Evolutionary conservation across 23 tunicate species (phyloP).

Genomic region (Trididemnum miniatum): DNA sequence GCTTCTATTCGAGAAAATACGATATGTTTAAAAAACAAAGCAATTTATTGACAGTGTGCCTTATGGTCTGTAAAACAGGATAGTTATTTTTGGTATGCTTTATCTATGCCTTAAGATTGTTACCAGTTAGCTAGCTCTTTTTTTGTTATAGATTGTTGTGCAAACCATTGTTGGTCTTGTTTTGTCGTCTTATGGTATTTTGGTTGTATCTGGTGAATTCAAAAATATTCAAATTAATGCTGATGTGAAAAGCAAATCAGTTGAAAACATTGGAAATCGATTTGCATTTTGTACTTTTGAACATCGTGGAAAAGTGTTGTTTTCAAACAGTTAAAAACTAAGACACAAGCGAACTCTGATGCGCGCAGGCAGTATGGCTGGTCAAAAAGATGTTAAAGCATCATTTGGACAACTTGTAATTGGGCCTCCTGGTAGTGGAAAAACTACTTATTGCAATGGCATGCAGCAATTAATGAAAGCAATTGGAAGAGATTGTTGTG

Average conservation of each 20-base stretch:
- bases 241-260: constrained; percentile 76
- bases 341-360: too few species aligned
- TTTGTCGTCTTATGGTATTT: constrained; percentile 68
- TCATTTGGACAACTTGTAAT: constrained; percentile 88
- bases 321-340: not conserved
- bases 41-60: too few species aligned
- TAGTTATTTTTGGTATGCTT: too few species aligned
- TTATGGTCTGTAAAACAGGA: too few species aligned
- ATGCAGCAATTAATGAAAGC: constrained; percentile 90
- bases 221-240: constrained; percentile 89
- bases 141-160: constrained; percentile 59
- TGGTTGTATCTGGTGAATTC: constrained; percentile 78
- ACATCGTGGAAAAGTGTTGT: constrained; percentile 84
- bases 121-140: too few species aligned
- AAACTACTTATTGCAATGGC: constrained; percentile 90
- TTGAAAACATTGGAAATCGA: constrained; percentile 74
- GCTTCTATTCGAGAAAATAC: too few species aligned
- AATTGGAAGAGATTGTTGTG: constrained; percentile 73
- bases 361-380: constrained; percentile 16
- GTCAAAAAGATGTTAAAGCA: not conserved
- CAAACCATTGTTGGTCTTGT: constrained; percentile 70
- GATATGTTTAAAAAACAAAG: too few species aligned
- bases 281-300: constrained; percentile 79
- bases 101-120: too few species aligned
- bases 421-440: constrained; percentile 99